phyloP scores from a whole-genome alignment of 2,797 vertebrate genomes.

The Scleropages formosus region DNA sequence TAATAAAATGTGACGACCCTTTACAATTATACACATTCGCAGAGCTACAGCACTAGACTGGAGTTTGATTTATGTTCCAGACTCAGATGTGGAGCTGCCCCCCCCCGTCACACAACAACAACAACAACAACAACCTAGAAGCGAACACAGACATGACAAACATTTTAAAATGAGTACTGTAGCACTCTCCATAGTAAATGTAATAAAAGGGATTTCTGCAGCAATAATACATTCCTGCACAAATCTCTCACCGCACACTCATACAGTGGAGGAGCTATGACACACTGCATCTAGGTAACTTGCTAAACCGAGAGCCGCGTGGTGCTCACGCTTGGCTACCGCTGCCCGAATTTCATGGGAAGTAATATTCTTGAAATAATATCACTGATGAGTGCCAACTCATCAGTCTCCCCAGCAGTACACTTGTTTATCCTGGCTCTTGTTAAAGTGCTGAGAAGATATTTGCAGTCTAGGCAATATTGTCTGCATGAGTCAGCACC shows the following conservation, averaged over 20 bases:
- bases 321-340: not conserved
- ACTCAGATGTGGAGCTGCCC: not conserved
- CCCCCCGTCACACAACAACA: not conserved
- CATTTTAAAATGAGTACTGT: not conserved
- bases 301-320: too few relatives aligned
- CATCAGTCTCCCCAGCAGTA: not conserved
- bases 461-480: constrained; percentile 1
- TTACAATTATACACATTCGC: too few relatives aligned
- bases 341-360: not conserved
- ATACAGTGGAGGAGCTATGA: too few relatives aligned
- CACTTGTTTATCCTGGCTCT: not conserved
- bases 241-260: too few relatives aligned
- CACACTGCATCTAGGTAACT: not conserved
- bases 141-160: constrained; percentile 13
- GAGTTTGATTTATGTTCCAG: not conserved
- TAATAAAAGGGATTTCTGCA: not conserved
- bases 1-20: too few relatives aligned
- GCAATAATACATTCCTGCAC: too few relatives aligned
- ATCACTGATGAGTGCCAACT: not conserved
- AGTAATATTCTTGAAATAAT: constrained; percentile 8
- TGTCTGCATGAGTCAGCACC: constrained; percentile 6
- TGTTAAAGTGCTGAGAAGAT: not conserved
- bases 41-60: not conserved
- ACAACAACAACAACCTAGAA: too few relatives aligned
- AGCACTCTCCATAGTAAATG: too few relatives aligned